Evolutionary conservation across 2,797 vertebrate genomes (phyloP), one percentile per base, ranked within the genome.

Genomic region (Enteromius trimaculatus): DNA sequence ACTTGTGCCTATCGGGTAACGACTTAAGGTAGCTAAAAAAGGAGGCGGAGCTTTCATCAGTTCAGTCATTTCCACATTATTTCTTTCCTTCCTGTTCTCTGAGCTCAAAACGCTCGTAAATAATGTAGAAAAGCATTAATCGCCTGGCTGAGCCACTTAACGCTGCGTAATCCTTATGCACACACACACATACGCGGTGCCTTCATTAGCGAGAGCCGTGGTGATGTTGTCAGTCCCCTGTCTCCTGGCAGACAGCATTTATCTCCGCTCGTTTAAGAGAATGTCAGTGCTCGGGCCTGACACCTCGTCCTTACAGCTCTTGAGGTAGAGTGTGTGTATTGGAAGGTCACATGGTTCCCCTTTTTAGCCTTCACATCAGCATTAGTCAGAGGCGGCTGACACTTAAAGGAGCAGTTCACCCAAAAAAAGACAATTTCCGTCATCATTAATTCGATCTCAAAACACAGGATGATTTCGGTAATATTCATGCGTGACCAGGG

Each of bases 71-170:
- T 70, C 64, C 66, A 42, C 37, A 44, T 68, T 55, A 58, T 42
- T 29, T 65, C 10, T 49, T 53, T 29, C 10, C 55, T 42, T 65
- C 53, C 75, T 47, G 23, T 84, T 26, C 26, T 76, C 64, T 17
- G 42, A 78, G 60, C 80, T 49, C 84, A 44, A 79, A 79, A 31
- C 29, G 31, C 72, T 84, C 84, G 47, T 89, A 85, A 91, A 89
- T 91, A 90, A 89, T 89, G 85, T 87, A 90, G 90, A 82, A 88
- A 89, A 87, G 78, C 88, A 88, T 88, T 89, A 90, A 91, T 90
- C 81, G 74, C 77, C 39, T 88, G n/a, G 31, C 80, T 76, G 80
- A 87, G 89, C 75, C 87, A 89, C 87, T 90, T 88, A 87, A 84
- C 84, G 79, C 77, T 44, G 42, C 49, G 55, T 87, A 83, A 85